Conservation (phyloP, 2,797 vertebrate species). For the Myripristis murdjan region DNA sequence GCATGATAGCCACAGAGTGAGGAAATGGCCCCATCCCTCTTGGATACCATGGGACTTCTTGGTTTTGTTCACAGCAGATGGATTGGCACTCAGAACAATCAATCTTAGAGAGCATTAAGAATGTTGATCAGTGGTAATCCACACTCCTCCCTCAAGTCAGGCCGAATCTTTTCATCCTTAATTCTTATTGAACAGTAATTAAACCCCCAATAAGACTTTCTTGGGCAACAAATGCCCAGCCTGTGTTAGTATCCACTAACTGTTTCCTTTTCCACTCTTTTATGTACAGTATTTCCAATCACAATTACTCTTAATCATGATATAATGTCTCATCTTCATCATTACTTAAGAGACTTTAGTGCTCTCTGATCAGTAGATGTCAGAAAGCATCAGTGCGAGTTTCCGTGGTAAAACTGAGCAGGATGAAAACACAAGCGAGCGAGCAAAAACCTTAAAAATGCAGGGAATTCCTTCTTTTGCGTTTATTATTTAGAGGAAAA, state of each 20-base stretch:
- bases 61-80: conserved; percentile 47
- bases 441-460: conserved; percentile 3
- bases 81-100: conserved; percentile 57
- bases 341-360: not conserved
- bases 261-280: conserved; percentile 19
- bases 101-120: conserved; percentile 59
- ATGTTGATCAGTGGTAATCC: conserved; percentile 71
- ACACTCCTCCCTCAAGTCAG: conserved; percentile 59
- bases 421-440: not conserved
- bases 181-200: conserved; percentile 73
- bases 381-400: conserved; percentile 42
- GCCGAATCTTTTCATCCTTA: conserved; percentile 68
- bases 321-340: conserved; percentile 20
- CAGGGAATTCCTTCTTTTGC: conserved; percentile 13
- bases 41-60: conserved; percentile 34
- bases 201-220: conserved; percentile 64
- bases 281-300: conserved; percentile 10
- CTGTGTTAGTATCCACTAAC: conserved; percentile 26
- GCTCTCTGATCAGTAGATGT: conserved; percentile 25
- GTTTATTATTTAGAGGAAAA: conserved; percentile 25
- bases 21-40: conserved; percentile 33
- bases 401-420: conserved; percentile 4
- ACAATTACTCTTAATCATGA: conserved; percentile 19
- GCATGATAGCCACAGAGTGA: conserved; percentile 27
- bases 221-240: conserved; percentile 32